These are phyloP conservation scores for Ligdia adustata DNA, from an alignment of 2,888 invertebrate species.

Conservation along the genomic window DNA sequence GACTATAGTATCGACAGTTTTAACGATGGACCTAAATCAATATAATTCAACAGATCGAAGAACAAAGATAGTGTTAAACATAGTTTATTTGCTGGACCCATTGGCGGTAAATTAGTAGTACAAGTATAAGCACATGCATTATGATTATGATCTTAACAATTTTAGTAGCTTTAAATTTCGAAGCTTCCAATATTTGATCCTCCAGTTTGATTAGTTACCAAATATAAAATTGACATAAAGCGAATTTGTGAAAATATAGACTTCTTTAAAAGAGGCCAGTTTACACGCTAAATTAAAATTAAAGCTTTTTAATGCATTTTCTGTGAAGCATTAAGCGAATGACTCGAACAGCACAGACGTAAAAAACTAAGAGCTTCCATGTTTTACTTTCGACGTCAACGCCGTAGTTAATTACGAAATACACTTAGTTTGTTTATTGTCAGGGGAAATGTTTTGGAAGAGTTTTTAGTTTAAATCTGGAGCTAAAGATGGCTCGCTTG, in stretches of 20 bases:
- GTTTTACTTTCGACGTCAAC: conserved; percentile 29
- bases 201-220: neutral
- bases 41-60: no score
- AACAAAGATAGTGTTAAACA: no score
- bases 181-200: no score
- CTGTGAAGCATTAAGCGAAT: conserved; percentile 37
- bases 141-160: no score
- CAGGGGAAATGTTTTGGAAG: conserved; percentile 7
- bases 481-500: neutral
- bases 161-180: neutral
- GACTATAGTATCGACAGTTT: no score
- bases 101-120: no score
- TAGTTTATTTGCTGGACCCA: no score
- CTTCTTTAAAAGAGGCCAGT: conserved; percentile 25
- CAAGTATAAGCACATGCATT: no score
- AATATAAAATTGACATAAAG: neutral
- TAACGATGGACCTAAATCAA: no score
- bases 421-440: conserved; percentile 43
- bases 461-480: conserved; percentile 10
- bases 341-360: conserved; percentile 42
- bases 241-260: conserved; percentile 11
- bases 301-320: conserved; percentile 30
- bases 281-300: conserved; percentile 33
- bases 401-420: conserved; percentile 43
- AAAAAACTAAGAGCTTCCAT: conserved; percentile 53